Base-by-base conservation (phyloP, 2,888 invertebrate species). In the Uloborus plumipes region DNA sequence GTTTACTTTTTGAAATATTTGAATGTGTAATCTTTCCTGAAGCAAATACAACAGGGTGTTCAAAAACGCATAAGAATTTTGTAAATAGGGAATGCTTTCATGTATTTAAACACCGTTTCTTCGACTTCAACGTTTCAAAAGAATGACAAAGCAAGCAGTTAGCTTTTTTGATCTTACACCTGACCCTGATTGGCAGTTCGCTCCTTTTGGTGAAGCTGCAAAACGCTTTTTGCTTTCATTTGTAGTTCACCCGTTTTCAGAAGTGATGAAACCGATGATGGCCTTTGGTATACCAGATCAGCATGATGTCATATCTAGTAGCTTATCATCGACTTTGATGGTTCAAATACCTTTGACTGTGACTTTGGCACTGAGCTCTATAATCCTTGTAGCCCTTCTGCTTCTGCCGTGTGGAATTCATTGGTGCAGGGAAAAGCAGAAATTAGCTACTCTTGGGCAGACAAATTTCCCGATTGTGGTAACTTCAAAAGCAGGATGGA, bases 291-390 rank as follows among this genome's bases (percentile, higher is more conserved):
- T 71, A 1, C 39, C 39, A 20, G 14, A 58, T 18, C 15, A 31
- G 6, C 16, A 70, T 15, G 61, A 20, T 0, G 51, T 73, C 26
- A 1, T 73, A 1, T 14, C 31, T 3, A n/a, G 18, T 3, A 18
- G 58, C 11, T 14, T 79, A 1, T 16, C 2, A 0, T 65, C 39
- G 22, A 39, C 65, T 4, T 65, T 78, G 1, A 14, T 14, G 15
- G n/a, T 64, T 0, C 72, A 79, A 31, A 31, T 73, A 11, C 61
- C 61, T 13, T 11, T 79, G 2, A 49, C 59, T n/a, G 22, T 79
- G 3, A 16, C 15, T 50, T n/a, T 79, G 15, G 39, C 4, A 18
- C 9, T 79, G 3, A 61, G 79, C 1, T 1, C 66, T 22, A 13
- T 72, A 2, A 31, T 66, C 11, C 31, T 51, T 7, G 15, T 31